Evolutionary conservation across 2,113 vertebrate species (phyloP), one percentile per base, ranked within the genome.

Genomic region (Lasiurus borealis): DNA sequence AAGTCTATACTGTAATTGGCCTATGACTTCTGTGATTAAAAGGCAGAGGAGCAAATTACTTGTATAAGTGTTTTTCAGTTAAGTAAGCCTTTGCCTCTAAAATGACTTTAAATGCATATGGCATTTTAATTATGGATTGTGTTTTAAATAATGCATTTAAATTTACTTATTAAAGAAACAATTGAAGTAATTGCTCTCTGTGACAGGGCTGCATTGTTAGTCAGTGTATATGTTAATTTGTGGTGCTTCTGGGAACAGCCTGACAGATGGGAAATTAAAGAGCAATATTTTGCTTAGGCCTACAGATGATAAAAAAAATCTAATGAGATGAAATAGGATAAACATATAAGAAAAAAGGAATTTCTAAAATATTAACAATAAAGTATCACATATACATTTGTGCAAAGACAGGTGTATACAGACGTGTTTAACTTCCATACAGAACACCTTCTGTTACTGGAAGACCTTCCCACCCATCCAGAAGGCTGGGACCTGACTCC

Each of bases 201-300:
- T n/a, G 11, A 36, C 2, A 29, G 29, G 21, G 5, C 3, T 21
- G 3, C 4, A 1, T 16, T 62, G 9, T n/a, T 6, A 21, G 19
- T 69, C 8, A 1, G 1, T 8, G 48, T 80, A 0, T 21, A 0
- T 3, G 2, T 29, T 19, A 23, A 40, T n/a, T 4, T 15, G 4
- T 1, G n/a, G 7, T 29, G 25, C 25, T 29, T 18, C 48, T 48
- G 62, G 4, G 16, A 29, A 13, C 27, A 40, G 12, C 40, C 21
- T 54, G 6, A n/a, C 29, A 40, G 21, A 9, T 77, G 11, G 48
- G 25, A 77, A 84, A 83, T 46, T 50, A 87, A 75, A 85, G 36
- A 59, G 54, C 46, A 54, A 75, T 13, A 8, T 14, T 82, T 85
- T 62, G 21, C 11, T 72, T 6, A 62, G 40, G 1, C 2, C 36